A percentile compares a stretch with the other conserved stretches of the same genome.
phyloP scores from a whole-genome alignment of 2,797 vertebrate species.

The Malurus splendens region DNA sequence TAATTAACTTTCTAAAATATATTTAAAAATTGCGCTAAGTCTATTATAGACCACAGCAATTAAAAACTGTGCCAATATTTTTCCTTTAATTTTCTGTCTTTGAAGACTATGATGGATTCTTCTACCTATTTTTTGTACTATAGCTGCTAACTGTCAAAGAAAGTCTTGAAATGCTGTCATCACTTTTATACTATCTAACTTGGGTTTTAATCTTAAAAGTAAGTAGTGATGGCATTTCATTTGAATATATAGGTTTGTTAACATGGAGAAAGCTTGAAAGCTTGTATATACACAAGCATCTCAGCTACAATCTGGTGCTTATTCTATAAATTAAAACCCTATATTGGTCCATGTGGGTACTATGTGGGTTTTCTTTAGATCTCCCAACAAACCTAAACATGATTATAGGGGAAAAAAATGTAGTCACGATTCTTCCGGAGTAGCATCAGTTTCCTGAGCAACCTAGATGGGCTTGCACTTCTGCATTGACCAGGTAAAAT shows the following conservation, averaged over 20 bases:
- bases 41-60: background rate
- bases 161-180: constrained; percentile 19
- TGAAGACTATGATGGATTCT: background rate
- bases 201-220: background rate
- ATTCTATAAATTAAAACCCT: background rate
- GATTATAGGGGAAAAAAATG: background rate
- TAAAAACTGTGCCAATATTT: background rate
- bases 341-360: background rate
- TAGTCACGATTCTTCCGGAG: background rate
- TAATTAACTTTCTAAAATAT: background rate
- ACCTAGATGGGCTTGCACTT: background rate
- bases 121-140: constrained; percentile 6
- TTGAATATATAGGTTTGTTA: background rate
- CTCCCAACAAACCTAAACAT: background rate
- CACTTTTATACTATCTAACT: background rate
- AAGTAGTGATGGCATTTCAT: background rate
- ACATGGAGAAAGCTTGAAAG: background rate
- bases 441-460: background rate
- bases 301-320: background rate
- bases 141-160: constrained; percentile 7
- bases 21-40: background rate
- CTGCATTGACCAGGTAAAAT: background rate
- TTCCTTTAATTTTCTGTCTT: background rate
- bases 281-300: background rate
- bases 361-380: background rate